A percentile compares a stretch with the other conserved stretches of the same genome.
phyloP scores from a whole-genome alignment of 35 echinoderm and acorn worm species.

The Ophioderma brevispina region DNA sequence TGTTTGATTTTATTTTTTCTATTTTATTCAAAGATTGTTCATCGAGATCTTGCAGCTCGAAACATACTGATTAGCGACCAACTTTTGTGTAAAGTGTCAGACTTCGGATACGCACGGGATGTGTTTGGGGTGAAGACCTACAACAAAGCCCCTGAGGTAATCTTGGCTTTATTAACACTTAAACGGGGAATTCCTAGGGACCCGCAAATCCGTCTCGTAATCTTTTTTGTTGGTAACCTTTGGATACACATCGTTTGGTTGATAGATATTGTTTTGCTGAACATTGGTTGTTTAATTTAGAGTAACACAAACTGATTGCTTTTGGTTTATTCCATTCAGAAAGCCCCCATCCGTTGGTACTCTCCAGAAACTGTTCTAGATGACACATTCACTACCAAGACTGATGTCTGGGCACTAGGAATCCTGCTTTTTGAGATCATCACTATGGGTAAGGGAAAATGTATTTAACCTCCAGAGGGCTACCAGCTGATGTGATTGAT shows the following conservation, averaged over 20 bases:
- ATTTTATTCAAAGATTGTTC: slow-evolving; percentile 2
- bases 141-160: slow-evolving; percentile 2
- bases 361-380: slow-evolving; percentile 57
- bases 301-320: too few relatives aligned
- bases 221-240: too few relatives aligned
- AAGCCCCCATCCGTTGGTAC: slow-evolving; percentile 59
- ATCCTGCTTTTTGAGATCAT: slow-evolving; percentile 64
- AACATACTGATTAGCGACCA: slow-evolving; percentile 2
- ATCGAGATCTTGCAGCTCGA: slow-evolving; percentile 42
- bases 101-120: slow-evolving; percentile 30
- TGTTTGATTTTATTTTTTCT: not conserved
- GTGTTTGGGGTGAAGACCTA: slow-evolving; percentile 26
- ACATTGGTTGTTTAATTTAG: too few relatives aligned
- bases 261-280: too few relatives aligned
- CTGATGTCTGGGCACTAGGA: slow-evolving; percentile 84
- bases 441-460: slow-evolving; percentile 48
- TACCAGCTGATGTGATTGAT: too few relatives aligned
- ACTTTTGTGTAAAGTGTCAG: slow-evolving; percentile 28
- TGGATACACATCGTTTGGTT: too few relatives aligned
- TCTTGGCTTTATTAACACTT: too few relatives aligned
- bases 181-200: too few relatives aligned
- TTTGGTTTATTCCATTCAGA: too few relatives aligned
- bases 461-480: too few relatives aligned
- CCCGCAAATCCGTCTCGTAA: too few relatives aligned
- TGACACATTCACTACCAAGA: slow-evolving; percentile 70